These are phyloP conservation scores for Orchesellides sinensis DNA, from an alignment of 2,888 invertebrate species.

Conservation along the genomic window DNA sequence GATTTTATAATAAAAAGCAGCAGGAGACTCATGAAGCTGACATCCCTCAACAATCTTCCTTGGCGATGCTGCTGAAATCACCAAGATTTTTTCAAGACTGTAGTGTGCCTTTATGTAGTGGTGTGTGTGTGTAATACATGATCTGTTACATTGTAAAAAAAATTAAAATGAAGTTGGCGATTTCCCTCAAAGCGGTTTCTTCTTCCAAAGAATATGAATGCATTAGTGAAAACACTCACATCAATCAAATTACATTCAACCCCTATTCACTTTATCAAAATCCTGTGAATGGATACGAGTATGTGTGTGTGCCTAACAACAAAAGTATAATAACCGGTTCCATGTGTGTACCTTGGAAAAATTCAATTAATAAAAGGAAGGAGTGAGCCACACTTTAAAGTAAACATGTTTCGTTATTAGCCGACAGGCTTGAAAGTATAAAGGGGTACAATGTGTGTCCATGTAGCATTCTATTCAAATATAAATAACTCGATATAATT, in stretches of 20 bases:
- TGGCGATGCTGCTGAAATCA: slow-evolving; percentile 29
- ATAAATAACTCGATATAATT: too few relatives aligned
- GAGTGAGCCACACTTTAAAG: slow-evolving; percentile 21
- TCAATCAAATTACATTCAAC: slow-evolving; percentile 60
- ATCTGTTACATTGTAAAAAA: too few relatives aligned
- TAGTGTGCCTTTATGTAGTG: too few relatives aligned
- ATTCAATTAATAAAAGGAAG: slow-evolving; percentile 40
- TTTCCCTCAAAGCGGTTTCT: slow-evolving; percentile 18
- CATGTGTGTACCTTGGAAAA: not conserved
- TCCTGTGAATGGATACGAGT: too few relatives aligned
- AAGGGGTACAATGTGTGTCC: not conserved
- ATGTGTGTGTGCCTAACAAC: not conserved
- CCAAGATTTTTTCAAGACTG: slow-evolving; percentile 2
- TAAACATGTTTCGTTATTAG: slow-evolving; percentile 17
- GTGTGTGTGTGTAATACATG: too few relatives aligned
- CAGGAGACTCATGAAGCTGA: slow-evolving; percentile 55
- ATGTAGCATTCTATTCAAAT: slow-evolving; percentile 10
- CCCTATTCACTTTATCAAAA: slow-evolving; percentile 12
- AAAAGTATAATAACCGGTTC: slow-evolving; percentile 40
- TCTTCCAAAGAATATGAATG: not conserved
- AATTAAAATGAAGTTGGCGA: too few relatives aligned
- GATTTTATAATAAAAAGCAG: slow-evolving; percentile 52
- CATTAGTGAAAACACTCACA: slow-evolving; percentile 56
- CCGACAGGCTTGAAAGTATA: slow-evolving; percentile 17
- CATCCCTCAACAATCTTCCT: not conserved